Conservation (phyloP, 2,888 invertebrate species). For the Ophion slaviceki region DNA sequence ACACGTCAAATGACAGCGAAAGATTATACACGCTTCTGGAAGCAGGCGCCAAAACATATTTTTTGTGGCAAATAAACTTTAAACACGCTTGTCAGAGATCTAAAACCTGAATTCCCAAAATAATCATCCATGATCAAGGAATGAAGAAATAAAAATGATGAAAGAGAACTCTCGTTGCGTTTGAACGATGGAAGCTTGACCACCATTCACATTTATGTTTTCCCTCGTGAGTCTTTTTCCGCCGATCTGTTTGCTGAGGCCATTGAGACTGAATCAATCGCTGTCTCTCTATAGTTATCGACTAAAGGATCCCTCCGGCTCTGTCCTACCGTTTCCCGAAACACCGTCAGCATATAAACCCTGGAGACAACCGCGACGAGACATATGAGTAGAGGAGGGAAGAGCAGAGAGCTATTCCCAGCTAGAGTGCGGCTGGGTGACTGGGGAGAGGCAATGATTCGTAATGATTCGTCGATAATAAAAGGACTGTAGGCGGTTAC, state of each 20-base stretch:
- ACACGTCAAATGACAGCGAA: no score
- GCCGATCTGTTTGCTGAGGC: constrained; percentile 5
- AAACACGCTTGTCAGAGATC: no score
- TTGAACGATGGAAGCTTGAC: background rate
- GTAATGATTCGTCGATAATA: constrained; percentile 73
- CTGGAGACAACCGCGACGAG: background rate
- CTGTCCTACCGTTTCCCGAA: constrained; percentile 2
- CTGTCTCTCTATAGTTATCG: constrained; percentile 38
- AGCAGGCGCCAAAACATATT: no score
- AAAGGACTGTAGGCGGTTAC: constrained; percentile 51
- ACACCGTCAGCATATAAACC: constrained; percentile 13
- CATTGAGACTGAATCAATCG: constrained; percentile 48
- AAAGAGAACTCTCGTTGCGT: background rate
- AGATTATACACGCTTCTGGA: no score
- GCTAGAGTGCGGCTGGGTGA: constrained; percentile 9
- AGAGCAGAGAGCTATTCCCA: constrained; percentile 4
- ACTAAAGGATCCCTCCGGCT: constrained; percentile 31
- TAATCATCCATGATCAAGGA: no score
- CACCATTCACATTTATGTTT: background rate
- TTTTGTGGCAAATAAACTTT: no score
- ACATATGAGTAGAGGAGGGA: constrained; percentile 4
- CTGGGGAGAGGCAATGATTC: constrained; percentile 65
- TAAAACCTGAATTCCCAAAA: no score
- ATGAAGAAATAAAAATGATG: background rate
- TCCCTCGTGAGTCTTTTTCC: constrained; percentile 4